phyloP scores from a whole-genome alignment of 2,888 invertebrate species.

The Macrophya annulata region DNA sequence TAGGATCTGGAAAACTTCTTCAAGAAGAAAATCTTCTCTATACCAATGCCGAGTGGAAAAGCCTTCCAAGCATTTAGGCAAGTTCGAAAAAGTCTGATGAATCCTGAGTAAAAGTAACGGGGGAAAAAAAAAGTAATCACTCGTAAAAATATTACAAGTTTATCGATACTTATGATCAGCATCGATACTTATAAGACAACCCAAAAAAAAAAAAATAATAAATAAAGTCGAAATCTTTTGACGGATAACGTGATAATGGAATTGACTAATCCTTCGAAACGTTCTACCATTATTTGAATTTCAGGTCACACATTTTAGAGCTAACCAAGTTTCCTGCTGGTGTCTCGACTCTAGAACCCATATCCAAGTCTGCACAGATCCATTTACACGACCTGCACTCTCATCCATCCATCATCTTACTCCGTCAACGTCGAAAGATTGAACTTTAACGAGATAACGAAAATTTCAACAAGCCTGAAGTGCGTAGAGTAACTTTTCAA shows the following conservation, averaged over 20 bases:
- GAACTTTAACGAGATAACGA: conserved; percentile 40
- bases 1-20: conserved; percentile 2
- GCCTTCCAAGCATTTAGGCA: background rate
- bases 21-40: conserved; percentile 39
- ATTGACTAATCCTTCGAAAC: background rate
- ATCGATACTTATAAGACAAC: no score
- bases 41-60: background rate
- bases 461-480: background rate
- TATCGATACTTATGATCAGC: no score
- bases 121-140: background rate
- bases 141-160: background rate
- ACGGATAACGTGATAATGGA: background rate
- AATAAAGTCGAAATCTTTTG: background rate
- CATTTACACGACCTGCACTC: conserved; percentile 28
- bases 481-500: background rate
- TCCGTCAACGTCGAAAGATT: background rate
- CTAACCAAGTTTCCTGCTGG: background rate
- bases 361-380: background rate
- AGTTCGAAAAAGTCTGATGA: conserved; percentile 28
- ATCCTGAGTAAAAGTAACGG: background rate
- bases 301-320: background rate
- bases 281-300: background rate
- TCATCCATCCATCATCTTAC: conserved; percentile 39
- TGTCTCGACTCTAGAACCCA: background rate
- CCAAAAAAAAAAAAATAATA: no score